These are phyloP conservation scores for Aphelocoma californica DNA, from an alignment of 2,797 vertebrate species.

Conservation along the genomic window DNA sequence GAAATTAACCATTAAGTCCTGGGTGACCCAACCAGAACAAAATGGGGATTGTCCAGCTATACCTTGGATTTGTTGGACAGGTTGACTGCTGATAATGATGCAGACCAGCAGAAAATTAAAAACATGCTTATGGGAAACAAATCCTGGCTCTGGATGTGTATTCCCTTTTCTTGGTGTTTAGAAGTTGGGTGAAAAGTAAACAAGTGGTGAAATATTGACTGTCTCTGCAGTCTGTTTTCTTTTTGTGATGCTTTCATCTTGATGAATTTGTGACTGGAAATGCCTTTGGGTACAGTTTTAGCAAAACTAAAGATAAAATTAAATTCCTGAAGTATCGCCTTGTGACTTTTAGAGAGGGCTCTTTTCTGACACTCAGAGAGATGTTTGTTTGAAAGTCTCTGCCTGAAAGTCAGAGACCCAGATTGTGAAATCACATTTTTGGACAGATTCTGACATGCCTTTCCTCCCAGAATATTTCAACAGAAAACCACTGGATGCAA, in stretches of 20 bases:
- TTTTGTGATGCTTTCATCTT: neutral
- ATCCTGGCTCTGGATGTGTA: neutral
- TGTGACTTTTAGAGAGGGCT: neutral
- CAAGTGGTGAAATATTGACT: neutral
- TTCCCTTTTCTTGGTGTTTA: neutral
- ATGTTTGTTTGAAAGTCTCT: neutral
- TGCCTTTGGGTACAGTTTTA: neutral
- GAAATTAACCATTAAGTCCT: neutral
- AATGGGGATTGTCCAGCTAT: neutral
- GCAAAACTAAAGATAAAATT: neutral
- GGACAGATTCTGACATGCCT: neutral
- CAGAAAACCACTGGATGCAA: neutral
- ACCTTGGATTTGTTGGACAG: neutral
- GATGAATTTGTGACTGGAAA: neutral
- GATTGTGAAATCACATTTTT: neutral
- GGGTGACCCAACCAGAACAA: neutral
- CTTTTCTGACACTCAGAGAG: neutral
- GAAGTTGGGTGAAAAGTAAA: neutral
- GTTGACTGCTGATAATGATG: neutral
- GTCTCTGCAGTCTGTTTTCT: neutral
- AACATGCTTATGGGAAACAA: neutral
- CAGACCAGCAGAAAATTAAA: neutral
- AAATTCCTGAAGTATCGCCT: neutral
- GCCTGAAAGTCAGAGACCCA: neutral
- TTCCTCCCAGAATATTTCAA: neutral